phyloP scores from a whole-genome alignment of 2,113 vertebrate genomes.

The Apodemus sylvaticus region DNA sequence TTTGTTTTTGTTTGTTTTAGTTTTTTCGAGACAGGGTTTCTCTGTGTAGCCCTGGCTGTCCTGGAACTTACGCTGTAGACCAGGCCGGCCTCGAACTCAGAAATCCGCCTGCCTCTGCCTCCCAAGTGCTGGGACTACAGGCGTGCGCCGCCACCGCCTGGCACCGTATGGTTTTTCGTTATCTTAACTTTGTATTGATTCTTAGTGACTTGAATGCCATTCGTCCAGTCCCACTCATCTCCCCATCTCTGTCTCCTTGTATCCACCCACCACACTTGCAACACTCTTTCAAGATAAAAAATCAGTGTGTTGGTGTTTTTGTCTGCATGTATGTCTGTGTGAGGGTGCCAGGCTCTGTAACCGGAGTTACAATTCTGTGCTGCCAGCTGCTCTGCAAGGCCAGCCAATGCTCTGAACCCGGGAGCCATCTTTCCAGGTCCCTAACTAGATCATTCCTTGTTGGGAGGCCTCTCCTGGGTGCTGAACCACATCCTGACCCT shows the following conservation, averaged over 20 bases:
- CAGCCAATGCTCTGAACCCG: neutral
- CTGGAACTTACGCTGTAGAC: no score
- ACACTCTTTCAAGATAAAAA: neutral
- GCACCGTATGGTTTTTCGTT: no score
- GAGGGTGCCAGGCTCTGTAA: neutral
- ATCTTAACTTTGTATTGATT: no score
- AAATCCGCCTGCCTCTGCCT: no score
- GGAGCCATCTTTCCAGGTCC: neutral
- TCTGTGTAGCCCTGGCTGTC: no score
- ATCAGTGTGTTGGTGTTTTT: neutral
- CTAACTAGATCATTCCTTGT: neutral
- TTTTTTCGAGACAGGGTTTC: no score
- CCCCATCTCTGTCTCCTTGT: neutral
- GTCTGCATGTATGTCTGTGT: neutral
- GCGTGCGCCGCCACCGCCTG: no score
- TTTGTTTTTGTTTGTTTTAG: neutral
- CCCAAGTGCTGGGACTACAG: no score
- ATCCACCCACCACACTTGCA: neutral
- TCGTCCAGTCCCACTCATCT: neutral
- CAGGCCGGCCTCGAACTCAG: no score
- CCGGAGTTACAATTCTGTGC: neutral
- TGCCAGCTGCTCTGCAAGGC: neutral
- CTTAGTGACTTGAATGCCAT: neutral
- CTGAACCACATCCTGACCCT: neutral
- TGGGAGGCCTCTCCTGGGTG: neutral